Conservation (phyloP, 2,113 vertebrate species). For the Coptodon bakossiorum region DNA sequence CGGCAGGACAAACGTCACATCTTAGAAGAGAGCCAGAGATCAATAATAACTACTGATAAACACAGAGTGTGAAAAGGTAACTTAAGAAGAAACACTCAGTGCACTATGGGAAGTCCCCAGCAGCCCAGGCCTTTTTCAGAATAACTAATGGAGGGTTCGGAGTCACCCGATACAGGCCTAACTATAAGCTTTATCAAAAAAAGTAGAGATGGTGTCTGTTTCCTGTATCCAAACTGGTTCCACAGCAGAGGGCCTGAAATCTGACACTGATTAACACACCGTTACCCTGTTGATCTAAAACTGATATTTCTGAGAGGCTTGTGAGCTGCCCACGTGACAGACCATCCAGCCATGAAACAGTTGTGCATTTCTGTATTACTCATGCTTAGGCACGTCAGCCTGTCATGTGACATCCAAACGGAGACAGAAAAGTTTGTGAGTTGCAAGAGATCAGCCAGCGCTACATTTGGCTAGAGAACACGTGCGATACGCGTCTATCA, state of each 20-base stretch:
- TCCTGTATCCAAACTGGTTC: neutral
- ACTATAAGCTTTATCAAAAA: neutral
- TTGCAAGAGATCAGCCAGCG: neutral
- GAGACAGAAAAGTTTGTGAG: neutral
- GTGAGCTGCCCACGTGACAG: fast-evolving
- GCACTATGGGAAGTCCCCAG: neutral
- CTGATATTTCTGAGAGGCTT: neutral
- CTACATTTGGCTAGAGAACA: neutral
- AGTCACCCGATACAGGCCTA: neutral
- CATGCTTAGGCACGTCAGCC: neutral
- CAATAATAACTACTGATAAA: neutral
- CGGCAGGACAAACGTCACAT: neutral
- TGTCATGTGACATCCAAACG: neutral
- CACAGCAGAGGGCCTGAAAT: neutral
- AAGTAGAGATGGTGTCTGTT: neutral
- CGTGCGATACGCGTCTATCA: neutral
- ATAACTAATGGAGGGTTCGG: neutral
- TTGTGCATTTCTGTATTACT: neutral
- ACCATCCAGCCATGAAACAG: neutral
- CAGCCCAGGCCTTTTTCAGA: neutral
- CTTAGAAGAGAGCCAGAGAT: neutral
- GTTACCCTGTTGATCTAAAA: neutral
- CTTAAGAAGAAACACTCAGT: neutral
- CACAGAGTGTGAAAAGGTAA: neutral
- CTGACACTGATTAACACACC: neutral